Conservation (phyloP, 2,888 invertebrate species). For the Matsumyia berberina region DNA sequence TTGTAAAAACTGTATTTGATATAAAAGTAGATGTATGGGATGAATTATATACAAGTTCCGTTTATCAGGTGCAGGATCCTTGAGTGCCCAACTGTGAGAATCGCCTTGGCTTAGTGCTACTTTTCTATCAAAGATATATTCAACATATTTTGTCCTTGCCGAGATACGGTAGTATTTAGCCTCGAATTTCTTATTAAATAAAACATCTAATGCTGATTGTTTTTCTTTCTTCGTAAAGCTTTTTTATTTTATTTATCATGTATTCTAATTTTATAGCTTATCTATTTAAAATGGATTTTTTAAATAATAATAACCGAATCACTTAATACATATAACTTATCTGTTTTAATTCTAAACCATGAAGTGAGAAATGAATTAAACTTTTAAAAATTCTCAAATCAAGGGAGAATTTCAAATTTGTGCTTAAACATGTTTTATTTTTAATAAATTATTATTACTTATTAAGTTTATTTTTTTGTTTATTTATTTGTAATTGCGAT, state of each 20-base stretch:
- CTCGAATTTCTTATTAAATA: background rate
- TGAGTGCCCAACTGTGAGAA: too few relatives aligned
- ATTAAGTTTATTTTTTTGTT: constrained; percentile 21
- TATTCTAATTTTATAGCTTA: constrained; percentile 57
- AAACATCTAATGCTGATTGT: constrained; percentile 17
- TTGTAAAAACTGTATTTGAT: too few relatives aligned
- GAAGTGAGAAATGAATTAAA: constrained; percentile 51
- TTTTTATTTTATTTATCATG: constrained; percentile 50
- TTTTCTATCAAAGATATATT: too few relatives aligned
- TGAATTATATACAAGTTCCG: too few relatives aligned
- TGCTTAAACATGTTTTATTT: constrained; percentile 21
- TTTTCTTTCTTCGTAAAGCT: constrained; percentile 65
- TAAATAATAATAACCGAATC: constrained; percentile 50
- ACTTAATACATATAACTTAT: constrained; percentile 48
- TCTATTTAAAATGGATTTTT: constrained; percentile 50
- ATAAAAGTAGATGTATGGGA: too few relatives aligned
- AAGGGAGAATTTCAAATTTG: constrained; percentile 34
- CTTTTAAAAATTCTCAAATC: constrained; percentile 51
- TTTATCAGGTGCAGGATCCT: too few relatives aligned
- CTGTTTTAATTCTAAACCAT: constrained; percentile 31
- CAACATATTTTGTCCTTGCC: too few relatives aligned
- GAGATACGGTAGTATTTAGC: too few relatives aligned
- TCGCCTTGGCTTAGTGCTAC: too few relatives aligned
- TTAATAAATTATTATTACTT: constrained; percentile 6
- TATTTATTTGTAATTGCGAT: constrained; percentile 35